These are phyloP conservation scores for Cylloceria caligata DNA, from an alignment of 2,888 invertebrate species.

Conservation along the genomic window DNA sequence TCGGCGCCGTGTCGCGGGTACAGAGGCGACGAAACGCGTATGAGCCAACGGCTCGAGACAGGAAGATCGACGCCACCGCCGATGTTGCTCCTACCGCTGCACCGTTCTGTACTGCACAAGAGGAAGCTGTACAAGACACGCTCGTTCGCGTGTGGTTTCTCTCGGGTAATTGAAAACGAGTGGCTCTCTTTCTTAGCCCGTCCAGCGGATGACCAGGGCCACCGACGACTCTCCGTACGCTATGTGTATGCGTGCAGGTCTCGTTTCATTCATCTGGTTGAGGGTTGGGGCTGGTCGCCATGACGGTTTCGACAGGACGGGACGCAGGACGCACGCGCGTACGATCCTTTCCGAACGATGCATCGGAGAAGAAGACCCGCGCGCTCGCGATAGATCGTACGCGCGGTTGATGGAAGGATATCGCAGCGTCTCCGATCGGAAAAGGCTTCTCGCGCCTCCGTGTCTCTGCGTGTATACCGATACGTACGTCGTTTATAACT, in stretches of 20 bases:
- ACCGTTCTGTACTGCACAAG: constrained; percentile 24
- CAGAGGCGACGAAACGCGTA: constrained; percentile 9
- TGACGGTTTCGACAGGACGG: too few species aligned
- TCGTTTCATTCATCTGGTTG: too few species aligned
- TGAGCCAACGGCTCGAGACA: constrained; percentile 57
- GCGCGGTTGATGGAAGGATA: not conserved
- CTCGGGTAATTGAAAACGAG: constrained; percentile 77
- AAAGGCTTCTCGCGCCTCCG: constrained; percentile 37
- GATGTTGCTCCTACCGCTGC: constrained; percentile 34
- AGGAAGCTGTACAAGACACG: constrained; percentile 74
- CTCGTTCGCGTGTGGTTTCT: constrained; percentile 75
- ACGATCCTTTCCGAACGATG: constrained; percentile 18
- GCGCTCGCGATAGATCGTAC: constrained; percentile 5
- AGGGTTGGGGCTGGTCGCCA: too few species aligned
- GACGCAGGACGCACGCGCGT: constrained; percentile 37
- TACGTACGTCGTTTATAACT: not conserved
- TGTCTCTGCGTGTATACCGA: not conserved
- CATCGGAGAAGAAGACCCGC: constrained; percentile 5
- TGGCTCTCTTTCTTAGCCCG: constrained; percentile 39
- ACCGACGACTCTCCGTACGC: not conserved
- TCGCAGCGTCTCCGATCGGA: not conserved
- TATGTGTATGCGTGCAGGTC: not conserved
- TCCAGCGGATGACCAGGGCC: constrained; percentile 44
- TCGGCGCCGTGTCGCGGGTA: constrained; percentile 6
- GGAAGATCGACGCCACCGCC: constrained; percentile 56